Conservation (phyloP, 2,797 vertebrate species). For the Pseudochirops corinnae region DNA sequence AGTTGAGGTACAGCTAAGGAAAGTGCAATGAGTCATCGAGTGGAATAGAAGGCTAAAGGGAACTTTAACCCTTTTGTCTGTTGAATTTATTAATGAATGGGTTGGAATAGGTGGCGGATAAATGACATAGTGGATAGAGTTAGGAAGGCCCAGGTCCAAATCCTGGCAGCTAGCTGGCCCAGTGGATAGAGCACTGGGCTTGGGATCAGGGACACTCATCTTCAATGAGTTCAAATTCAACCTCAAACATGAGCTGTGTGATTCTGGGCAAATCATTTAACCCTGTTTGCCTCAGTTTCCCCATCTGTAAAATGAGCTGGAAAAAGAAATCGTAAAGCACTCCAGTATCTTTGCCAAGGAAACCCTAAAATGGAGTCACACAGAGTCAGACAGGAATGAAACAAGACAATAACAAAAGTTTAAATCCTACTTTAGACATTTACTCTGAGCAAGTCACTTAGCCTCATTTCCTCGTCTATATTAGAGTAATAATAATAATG, state of each 20-base stretch:
- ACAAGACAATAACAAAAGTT: background rate
- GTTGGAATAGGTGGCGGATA: background rate
- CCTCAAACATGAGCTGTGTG: background rate
- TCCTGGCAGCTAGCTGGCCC: background rate
- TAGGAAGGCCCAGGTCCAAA: background rate
- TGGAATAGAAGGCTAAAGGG: background rate
- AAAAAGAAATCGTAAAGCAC: background rate
- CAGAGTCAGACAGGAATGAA: background rate
- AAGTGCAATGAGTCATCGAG: background rate
- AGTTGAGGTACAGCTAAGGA: background rate
- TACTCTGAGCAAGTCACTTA: background rate
- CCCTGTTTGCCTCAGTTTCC: background rate
- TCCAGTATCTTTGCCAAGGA: background rate
- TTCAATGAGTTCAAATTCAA: background rate
- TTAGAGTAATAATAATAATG: background rate
- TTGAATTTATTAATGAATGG: background rate
- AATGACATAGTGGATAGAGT: background rate
- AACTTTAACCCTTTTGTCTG: background rate
- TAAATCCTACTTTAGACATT: background rate
- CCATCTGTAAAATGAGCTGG: background rate
- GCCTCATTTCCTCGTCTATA: background rate
- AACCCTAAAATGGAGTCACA: background rate
- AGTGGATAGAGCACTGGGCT: background rate
- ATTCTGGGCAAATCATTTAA: background rate
- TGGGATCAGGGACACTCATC: background rate